Base-by-base conservation (phyloP, 2,888 invertebrate species). In the Gymnosoma rotundatum region DNA sequence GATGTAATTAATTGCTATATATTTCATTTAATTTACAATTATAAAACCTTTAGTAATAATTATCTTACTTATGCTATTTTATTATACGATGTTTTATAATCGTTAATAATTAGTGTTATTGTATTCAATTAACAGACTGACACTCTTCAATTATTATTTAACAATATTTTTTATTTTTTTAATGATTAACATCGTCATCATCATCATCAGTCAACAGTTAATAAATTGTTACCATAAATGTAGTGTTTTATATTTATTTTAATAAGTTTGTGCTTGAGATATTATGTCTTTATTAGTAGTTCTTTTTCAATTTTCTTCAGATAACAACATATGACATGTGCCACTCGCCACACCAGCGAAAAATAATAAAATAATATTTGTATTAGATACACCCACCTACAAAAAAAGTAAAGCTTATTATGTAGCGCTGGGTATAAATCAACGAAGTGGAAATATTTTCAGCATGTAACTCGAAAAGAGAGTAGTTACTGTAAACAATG, bases 211-310 rank as follows among this genome's bases (percentile, higher is more conserved):
- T 25, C 38, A 50, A 18, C n/a, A 20, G 16, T 14, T 32, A 50
- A 64, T 25, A 52, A 18, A 2, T 18, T 45, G 42, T 48, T 20
- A 12, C 10, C 14, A 14, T 58, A 38, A 63, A n/a, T 18, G 38
- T 12, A 12, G 4, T 5, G 50, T 18, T 50, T 6, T 64, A 4
- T 25, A 4, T 66, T 67, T 38, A 0, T 20, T 48, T 60, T 32
- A 32, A 32, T 6, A 32, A 32, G 32, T 6, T 5, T 8, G 32
- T 25, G 25, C 52, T 78, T 66, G 20, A 54, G 20, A 56, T n/a
- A n/a, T 78, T 63, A 48, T 70, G 63, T 56, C 20, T 72, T 64
- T 78, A 72, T 78, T 70, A 64, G 63, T 60, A 18, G 38, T 18
- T 50, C 56, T 52, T 67, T 25, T 52, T 69, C n/a, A 6, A 66